phyloP scores from a whole-genome alignment of 2,113 vertebrate species.

The Ctenomys sociabilis region DNA sequence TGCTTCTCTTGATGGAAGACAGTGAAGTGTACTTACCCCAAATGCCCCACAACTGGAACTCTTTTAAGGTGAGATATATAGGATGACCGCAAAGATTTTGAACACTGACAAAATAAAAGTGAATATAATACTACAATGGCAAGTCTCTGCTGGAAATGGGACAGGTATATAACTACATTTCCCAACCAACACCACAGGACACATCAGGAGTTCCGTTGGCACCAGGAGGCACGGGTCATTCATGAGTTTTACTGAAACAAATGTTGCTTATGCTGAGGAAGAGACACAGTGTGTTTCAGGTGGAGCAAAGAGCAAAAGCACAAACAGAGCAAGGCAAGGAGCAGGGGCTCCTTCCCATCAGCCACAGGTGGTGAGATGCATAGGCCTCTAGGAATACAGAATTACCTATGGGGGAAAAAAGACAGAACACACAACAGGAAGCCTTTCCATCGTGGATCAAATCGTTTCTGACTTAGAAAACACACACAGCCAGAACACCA shows the following conservation, averaged over 20 bases:
- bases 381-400: background rate
- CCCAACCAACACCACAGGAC: background rate
- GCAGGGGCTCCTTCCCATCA: background rate
- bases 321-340: background rate
- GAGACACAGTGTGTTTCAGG: background rate
- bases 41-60: background rate
- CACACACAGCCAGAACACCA: background rate
- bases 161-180: background rate
- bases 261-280: background rate
- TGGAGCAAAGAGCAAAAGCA: background rate
- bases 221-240: background rate
- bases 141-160: background rate
- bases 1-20: background rate
- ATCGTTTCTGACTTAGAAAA: background rate
- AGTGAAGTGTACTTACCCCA: background rate
- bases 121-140: background rate
- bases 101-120: background rate
- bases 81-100: background rate
- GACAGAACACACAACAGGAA: background rate
- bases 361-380: background rate
- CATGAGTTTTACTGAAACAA: background rate
- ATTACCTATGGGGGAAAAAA: background rate
- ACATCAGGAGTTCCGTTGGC: background rate
- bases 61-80: background rate
- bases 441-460: background rate